phyloP scores from a whole-genome alignment of 2,113 vertebrate genomes.

The Neofelis nebulosa region DNA sequence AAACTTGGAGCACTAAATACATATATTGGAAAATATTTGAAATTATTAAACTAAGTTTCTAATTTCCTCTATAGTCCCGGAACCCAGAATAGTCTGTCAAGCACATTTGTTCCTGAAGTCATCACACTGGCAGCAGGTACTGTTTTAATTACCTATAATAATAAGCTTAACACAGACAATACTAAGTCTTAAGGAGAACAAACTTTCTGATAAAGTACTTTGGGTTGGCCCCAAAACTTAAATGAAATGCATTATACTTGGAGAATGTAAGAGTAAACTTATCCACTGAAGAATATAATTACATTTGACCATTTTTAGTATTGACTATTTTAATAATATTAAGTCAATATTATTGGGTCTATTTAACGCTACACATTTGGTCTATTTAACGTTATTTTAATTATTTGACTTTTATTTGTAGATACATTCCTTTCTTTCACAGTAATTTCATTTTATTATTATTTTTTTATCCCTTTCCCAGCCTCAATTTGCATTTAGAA shows the following conservation, averaged over 20 bases:
- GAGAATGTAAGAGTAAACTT: background rate
- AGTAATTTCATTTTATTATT: background rate
- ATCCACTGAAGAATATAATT: background rate
- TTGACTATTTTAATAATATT: background rate
- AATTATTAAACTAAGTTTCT: background rate
- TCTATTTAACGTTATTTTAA: background rate
- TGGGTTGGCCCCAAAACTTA: background rate
- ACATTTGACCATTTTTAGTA: background rate
- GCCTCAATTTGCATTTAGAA: slow-evolving; percentile 31
- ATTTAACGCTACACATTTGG: background rate
- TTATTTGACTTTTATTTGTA: background rate
- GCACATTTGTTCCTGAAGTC: background rate
- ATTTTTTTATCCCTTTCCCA: background rate
- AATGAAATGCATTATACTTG: background rate
- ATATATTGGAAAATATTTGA: background rate
- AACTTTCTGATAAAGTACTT: background rate
- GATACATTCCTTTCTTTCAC: background rate
- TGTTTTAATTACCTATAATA: background rate
- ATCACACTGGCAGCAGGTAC: background rate
- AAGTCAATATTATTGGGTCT: background rate
- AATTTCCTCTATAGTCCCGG: background rate
- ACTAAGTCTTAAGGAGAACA: background rate
- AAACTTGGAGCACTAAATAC: background rate
- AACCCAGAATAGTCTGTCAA: background rate
- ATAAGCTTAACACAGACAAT: background rate